Base-by-base conservation (phyloP, 2,888 invertebrate species). In the Spatulosminthurus flaviceps region DNA sequence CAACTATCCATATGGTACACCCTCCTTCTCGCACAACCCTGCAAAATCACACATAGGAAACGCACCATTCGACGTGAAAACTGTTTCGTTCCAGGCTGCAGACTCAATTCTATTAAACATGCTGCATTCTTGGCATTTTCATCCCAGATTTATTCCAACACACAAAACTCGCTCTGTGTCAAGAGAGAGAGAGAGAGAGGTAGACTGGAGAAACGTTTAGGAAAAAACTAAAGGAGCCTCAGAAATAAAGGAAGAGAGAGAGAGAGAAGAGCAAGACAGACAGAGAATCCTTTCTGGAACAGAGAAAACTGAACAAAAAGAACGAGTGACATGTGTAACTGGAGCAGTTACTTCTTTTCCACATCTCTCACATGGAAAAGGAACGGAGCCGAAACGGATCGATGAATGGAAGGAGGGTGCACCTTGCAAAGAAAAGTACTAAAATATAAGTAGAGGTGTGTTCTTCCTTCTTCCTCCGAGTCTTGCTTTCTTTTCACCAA, bases 121-220 rank as follows among this genome's bases (percentile, higher is more conserved):
- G 41, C 24, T 34, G 64, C 67, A 76, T 76, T 76, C 67, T 74
- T 76, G 13, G 42, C 76, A 76, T 66, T 43, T 76, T 76, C 66
- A 66, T 67, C 67, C 66, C 24, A 43, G 43, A 76, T 76, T 76
- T 76, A 76, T 66, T 76, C 42, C 26, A 67, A 67, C 76, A 66
- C 28, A 60, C 9, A 60, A 76, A 42, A 76, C 51, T 26, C 26
- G 42, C 41, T 67, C 76, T 19, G 19, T 76, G 76, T 22, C 76
- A 66, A 67, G 67, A n/a, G n/a, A n/a, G n/a, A n/a, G n/a, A n/a
- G n/a, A n/a, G 24, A 26, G n/a, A 28, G 34, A 75, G 29, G 29
- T 69, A 26, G 29, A 28, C 1, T 28, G 41, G 41, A 77, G 43
- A 41, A 69, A 77, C 66, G 76, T 43, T 51, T 42, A n/a, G 28